A percentile compares a stretch with the other conserved stretches of the same genome.
Conservation (phyloP, 92 coral and sea anemone genomes). For the Chrysogorgia sp. region DNA sequence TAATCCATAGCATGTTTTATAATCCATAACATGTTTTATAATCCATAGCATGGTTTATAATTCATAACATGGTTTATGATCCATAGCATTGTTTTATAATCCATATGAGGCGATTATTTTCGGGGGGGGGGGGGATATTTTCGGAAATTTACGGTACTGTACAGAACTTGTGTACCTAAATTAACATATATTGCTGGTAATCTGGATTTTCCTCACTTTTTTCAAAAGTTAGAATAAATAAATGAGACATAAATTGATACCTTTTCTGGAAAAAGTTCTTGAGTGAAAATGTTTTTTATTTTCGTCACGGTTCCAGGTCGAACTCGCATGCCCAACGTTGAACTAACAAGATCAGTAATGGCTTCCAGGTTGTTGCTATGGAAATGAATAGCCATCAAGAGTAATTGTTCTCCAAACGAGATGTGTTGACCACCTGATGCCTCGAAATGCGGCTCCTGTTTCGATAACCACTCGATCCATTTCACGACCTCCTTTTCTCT, state of each 20-base stretch:
- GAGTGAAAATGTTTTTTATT: conserved; percentile 84
- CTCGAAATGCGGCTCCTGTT: conserved; percentile 86
- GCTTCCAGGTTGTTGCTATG: conserved; percentile 94
- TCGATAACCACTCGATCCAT: conserved; percentile 87
- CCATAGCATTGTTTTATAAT: no score
- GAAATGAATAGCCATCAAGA: conserved; percentile 90
- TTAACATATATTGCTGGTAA: no score
- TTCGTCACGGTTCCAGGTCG: conserved; percentile 79
- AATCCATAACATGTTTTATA: no score
- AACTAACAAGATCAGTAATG: conserved; percentile 86
- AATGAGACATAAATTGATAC: conserved; percentile 36
- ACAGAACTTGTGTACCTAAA: no score
- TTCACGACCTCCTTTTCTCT: conserved; percentile 77
- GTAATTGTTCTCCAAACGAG: conserved; percentile 92
- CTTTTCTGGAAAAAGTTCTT: conserved; percentile 95
- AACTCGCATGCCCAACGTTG: conserved; percentile 85
- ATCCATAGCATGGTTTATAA: no score
- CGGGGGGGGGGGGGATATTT: no score
- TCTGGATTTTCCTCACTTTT: neutral
- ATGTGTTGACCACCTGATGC: conserved; percentile 89
- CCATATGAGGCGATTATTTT: no score
- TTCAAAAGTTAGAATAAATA: neutral
- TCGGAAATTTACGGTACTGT: no score
- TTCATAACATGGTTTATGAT: no score
- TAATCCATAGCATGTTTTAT: no score